These are phyloP conservation scores for Pelecanus crispus DNA, from an alignment of 2,113 vertebrate species.

Conservation along the genomic window DNA sequence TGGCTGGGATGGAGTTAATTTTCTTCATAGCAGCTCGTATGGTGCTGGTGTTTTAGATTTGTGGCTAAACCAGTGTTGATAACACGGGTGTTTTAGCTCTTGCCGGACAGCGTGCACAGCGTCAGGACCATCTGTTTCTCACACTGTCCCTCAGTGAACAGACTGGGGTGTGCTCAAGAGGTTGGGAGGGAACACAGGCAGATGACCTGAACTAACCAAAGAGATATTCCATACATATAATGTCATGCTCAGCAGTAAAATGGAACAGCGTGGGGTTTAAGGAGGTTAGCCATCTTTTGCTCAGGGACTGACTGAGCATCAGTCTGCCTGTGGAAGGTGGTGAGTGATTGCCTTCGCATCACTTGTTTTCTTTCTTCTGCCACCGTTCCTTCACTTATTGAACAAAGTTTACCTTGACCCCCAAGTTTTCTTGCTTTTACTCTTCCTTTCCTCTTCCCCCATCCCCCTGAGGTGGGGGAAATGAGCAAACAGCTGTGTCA, in stretches of 20 bases:
- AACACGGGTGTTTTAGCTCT: background rate
- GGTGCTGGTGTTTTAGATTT: background rate
- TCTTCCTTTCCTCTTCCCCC: background rate
- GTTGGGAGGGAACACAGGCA: background rate
- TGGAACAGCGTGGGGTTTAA: rapidly evolving
- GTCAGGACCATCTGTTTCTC: background rate
- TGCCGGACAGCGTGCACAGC: background rate
- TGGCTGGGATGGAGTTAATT: background rate
- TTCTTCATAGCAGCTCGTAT: background rate
- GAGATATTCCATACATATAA: background rate
- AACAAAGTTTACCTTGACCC: background rate
- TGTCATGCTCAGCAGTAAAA: background rate
- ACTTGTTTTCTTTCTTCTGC: background rate
- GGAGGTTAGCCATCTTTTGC: background rate
- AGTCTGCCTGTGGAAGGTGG: background rate
- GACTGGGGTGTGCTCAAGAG: background rate
- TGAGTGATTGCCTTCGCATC: background rate
- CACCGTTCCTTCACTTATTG: background rate
- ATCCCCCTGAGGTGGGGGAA: background rate
- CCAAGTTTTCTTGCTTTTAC: background rate
- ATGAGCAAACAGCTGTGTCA: rapidly evolving
- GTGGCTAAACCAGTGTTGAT: background rate
- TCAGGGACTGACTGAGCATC: background rate
- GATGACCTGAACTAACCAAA: background rate
- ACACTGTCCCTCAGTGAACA: background rate